These are phyloP conservation scores for Nomada hirtipes DNA, from an alignment of 2,888 invertebrate genomes.

Conservation along the genomic window DNA sequence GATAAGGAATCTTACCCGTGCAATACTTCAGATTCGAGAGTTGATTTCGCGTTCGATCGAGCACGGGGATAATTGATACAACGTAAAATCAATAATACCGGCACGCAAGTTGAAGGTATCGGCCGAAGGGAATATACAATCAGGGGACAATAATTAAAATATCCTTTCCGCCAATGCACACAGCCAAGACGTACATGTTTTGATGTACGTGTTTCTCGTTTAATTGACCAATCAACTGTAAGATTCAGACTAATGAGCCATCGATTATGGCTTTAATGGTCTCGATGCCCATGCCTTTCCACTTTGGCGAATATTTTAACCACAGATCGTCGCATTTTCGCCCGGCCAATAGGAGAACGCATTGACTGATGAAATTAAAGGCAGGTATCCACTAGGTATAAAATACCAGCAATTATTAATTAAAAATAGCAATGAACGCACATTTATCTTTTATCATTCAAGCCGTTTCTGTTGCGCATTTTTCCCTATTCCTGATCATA, in stretches of 20 bases:
- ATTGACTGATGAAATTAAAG: background rate
- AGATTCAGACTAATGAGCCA: constrained; percentile 82
- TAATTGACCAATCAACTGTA: constrained; percentile 84
- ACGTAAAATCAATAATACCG: constrained; percentile 77
- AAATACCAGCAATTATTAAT: too few relatives aligned
- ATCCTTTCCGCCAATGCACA: constrained; percentile 71
- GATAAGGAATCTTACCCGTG: constrained; percentile 39
- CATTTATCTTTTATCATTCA: too few relatives aligned
- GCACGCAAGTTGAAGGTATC: constrained; percentile 69
- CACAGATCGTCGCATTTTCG: background rate
- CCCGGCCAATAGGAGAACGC: background rate
- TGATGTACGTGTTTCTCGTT: constrained; percentile 81
- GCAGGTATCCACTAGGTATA: too few relatives aligned
- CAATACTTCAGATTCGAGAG: constrained; percentile 51
- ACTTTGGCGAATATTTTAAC: constrained; percentile 5
- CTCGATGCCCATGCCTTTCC: constrained; percentile 59
- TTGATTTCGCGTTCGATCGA: constrained; percentile 72
- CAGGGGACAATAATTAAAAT: constrained; percentile 83
- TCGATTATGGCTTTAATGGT: constrained; percentile 82
- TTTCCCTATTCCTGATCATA: too few relatives aligned
- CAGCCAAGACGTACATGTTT: constrained; percentile 74
- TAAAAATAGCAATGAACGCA: too few relatives aligned
- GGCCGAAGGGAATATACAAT: constrained; percentile 54
- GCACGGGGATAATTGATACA: constrained; percentile 80
- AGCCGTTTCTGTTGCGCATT: too few relatives aligned